phyloP scores from a whole-genome alignment of 2,113 vertebrate genomes.

The Paedocypris sp. region DNA sequence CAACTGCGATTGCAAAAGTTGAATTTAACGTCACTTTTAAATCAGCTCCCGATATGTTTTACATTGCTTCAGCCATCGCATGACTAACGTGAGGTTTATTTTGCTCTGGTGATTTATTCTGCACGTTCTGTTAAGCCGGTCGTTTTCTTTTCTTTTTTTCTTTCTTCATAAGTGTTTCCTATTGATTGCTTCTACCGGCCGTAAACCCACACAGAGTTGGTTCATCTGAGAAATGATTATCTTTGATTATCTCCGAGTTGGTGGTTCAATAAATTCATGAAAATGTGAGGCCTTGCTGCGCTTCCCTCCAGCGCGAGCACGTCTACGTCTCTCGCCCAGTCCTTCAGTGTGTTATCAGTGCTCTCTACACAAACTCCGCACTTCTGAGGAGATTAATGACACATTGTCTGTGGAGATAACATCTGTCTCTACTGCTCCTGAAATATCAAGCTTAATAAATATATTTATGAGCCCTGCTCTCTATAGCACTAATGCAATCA shows the following conservation, averaged over 20 bases:
- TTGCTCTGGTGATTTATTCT: background rate
- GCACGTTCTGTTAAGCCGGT: background rate
- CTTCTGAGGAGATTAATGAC: constrained; percentile 52
- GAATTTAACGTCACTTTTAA: no score
- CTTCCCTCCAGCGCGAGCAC: constrained; percentile 1
- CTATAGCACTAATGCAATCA: constrained; percentile 84
- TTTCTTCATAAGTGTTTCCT: constrained; percentile 24
- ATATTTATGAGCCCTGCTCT: constrained; percentile 87
- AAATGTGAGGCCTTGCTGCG: constrained; percentile 24
- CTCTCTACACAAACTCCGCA: constrained; percentile 42
- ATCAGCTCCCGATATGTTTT: background rate
- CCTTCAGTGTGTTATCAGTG: constrained; percentile 30
- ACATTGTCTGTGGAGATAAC: constrained; percentile 50
- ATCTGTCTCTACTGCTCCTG: constrained; percentile 65
- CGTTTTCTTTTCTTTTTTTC: background rate
- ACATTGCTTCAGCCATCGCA: background rate
- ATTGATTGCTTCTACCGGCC: constrained; percentile 29
- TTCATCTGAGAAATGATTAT: constrained; percentile 39
- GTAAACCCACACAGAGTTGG: constrained; percentile 29
- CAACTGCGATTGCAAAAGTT: no score
- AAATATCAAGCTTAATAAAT: constrained; percentile 89
- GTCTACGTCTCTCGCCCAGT: constrained; percentile 10
- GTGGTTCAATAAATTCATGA: constrained; percentile 39
- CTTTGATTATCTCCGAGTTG: constrained; percentile 45
- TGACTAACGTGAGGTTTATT: background rate